Conservation (phyloP, 2,113 vertebrate genomes). For the Larimichthys crocea region DNA sequence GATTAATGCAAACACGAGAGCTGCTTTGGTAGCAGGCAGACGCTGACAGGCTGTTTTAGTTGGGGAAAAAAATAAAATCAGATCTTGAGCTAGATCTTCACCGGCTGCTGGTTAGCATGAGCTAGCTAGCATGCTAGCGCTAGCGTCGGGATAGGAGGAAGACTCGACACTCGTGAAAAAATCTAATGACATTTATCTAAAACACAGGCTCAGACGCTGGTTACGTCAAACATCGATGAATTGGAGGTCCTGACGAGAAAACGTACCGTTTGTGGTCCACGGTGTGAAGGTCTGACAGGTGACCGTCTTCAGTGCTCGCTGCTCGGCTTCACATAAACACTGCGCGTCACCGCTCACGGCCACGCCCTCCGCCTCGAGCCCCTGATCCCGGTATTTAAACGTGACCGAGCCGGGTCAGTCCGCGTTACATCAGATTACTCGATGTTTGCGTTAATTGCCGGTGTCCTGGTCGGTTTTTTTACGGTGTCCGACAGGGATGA, state of each 20-base stretch:
- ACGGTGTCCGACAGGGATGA: neutral
- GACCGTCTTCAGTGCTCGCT: slow-evolving; percentile 10
- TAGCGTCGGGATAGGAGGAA: slow-evolving; percentile 38
- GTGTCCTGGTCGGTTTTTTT: neutral
- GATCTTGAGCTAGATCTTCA: slow-evolving; percentile 4
- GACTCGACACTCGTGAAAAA: neutral
- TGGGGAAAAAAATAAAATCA: neutral
- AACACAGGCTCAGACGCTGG: neutral
- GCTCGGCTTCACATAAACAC: slow-evolving; percentile 74
- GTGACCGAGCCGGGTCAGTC: rapidly evolving
- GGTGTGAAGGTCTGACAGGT: slow-evolving; percentile 46
- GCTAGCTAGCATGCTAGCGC: slow-evolving; percentile 44
- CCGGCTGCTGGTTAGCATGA: slow-evolving; percentile 35
- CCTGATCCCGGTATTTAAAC: neutral
- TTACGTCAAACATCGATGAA: neutral
- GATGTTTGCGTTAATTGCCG: rapidly evolving
- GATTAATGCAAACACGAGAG: neutral
- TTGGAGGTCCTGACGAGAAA: rapidly evolving
- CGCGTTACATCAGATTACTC: neutral
- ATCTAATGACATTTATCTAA: slow-evolving; percentile 30
- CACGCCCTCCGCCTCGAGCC: slow-evolving; percentile 51
- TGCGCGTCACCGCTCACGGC: slow-evolving; percentile 54
- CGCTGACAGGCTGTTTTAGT: neutral
- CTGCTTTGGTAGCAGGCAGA: rapidly evolving
- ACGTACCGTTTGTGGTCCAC: slow-evolving; percentile 64